Conservation (phyloP, 2,888 invertebrate genomes). For the Diarsia mendica region DNA sequence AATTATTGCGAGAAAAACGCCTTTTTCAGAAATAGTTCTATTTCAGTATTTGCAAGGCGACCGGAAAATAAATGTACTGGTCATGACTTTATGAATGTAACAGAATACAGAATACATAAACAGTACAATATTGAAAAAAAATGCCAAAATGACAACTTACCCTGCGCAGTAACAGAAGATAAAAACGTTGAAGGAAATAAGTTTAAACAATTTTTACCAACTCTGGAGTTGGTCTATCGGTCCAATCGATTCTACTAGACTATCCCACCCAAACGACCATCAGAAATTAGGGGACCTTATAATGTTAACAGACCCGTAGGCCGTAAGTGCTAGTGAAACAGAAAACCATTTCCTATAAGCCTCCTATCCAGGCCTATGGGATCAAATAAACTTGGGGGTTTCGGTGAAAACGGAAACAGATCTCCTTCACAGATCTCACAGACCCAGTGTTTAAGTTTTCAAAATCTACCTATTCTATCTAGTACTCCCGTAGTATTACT, state of each 20-base stretch:
- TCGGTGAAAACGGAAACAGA: too few species aligned
- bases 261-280: too few species aligned
- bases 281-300: too few species aligned
- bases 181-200: not conserved
- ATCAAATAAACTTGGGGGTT: too few species aligned
- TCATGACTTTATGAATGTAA: not conserved
- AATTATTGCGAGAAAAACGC: conserved; percentile 47
- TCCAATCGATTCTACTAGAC: not conserved
- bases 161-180: not conserved
- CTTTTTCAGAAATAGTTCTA: not conserved
- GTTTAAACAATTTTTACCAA: not conserved
- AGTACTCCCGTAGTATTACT: too few species aligned
- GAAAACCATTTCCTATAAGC: too few species aligned
- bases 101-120: not conserved
- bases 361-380: too few species aligned
- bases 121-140: not conserved
- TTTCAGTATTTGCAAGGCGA: not conserved
- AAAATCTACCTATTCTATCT: too few species aligned
- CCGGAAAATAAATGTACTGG: not conserved
- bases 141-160: not conserved
- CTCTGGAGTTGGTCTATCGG: not conserved
- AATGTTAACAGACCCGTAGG: too few species aligned
- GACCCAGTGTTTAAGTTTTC: not conserved
- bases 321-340: too few species aligned
- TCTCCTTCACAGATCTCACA: too few species aligned